phyloP scores from a whole-genome alignment of 1,140 invertebrate species.

The Elymnias hypermnestra region DNA sequence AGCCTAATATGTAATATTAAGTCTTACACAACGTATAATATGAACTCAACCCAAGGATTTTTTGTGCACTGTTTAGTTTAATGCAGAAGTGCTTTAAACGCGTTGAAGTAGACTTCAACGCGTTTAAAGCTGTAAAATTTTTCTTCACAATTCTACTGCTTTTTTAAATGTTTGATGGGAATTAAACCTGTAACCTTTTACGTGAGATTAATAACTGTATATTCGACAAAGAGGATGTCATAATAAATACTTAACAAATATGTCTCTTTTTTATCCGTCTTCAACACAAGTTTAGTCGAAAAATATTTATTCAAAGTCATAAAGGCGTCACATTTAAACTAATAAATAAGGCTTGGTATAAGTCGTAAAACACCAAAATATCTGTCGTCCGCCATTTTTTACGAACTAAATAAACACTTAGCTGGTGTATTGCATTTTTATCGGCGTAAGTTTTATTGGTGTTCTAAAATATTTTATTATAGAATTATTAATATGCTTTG shows the following conservation, averaged over 20 bases:
- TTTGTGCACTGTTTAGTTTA: too few relatives aligned
- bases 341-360: slow-evolving; percentile 10
- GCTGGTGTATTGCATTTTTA: slow-evolving; percentile 6
- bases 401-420: slow-evolving; percentile 9
- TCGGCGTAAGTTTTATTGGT: slow-evolving; percentile 1
- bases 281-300: not conserved
- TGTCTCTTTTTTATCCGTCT: slow-evolving; percentile 3
- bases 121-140: too few relatives aligned
- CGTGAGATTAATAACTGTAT: too few relatives aligned
- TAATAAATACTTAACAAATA: not conserved
- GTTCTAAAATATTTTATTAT: slow-evolving; percentile 4
- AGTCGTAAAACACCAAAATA: slow-evolving; percentile 6
- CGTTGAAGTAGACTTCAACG: too few relatives aligned
- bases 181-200: too few relatives aligned
- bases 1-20: too few relatives aligned
- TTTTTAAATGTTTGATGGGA: too few relatives aligned
- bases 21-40: too few relatives aligned
- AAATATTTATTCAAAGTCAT: slow-evolving; percentile 9
- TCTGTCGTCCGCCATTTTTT: slow-evolving; percentile 2
- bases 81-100: too few relatives aligned
- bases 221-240: not conserved
- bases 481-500: slow-evolving; percentile 1
- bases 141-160: too few relatives aligned
- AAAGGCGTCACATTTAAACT: slow-evolving; percentile 8
- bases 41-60: too few relatives aligned